Evolutionary conservation across 2,888 invertebrate genomes (phyloP), one percentile per base, ranked within the genome.

Genomic region (Junonia oenone): DNA sequence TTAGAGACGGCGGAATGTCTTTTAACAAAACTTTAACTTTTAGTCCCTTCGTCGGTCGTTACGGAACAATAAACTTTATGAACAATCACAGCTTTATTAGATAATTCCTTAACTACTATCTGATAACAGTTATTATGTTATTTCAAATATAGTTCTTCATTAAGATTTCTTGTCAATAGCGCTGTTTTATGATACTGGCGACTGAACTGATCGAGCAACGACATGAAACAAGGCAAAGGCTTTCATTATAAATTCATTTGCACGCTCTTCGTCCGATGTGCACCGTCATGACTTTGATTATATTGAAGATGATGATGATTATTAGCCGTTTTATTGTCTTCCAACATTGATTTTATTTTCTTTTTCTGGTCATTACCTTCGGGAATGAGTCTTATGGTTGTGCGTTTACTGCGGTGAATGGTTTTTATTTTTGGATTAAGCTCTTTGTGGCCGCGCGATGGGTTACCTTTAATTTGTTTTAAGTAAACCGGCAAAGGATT

Each of bases 191-290:
- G 43, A 43, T 43, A 43, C 13, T 22, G 14, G 2, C 6, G 43
- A 22, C 8, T 43, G 19, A 40, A 40, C 15, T 40, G 38, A 40
- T 43, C 43, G 26, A 43, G 43, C 43, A 43, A 43, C 22, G 43
- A 26, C 54, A 55, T 52, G 58, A 55, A 58, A 58, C 58, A 61
- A 58, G 55, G 56, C 51, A 61, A 56, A 59, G 51, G 63, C 69
- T 72, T 73, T 72, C 77, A 81, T 81, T 81, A 79, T 79, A 80
- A 79, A 81, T 81, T 83, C 78, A 83, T 85, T 82, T 82, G 82
- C 81, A 74, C 70, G 65, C 63, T 68, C 63, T 63, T 65, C 68
- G 64, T 66, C 62, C 71, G 70, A 74, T 73, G 68, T 75, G 81
- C 81, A 68, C 66, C 75, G 83, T 83, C 84, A 83, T 83, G 82